Conservation (phyloP, 1,140 invertebrate genomes). For the Vollenhovia emeryi region DNA sequence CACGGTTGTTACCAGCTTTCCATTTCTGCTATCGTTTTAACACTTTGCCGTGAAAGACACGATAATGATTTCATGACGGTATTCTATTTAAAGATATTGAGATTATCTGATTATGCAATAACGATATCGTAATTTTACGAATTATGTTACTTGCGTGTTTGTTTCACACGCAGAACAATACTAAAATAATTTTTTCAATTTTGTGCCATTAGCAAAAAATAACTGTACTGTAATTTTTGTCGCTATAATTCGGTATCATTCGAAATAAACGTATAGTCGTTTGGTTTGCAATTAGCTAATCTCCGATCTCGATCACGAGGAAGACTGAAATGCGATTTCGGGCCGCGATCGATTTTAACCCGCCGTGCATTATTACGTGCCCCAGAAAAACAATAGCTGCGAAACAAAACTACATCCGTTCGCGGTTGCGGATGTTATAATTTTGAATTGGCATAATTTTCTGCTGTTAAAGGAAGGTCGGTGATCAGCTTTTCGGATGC, state of each 20-base stretch:
- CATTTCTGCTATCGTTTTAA: conserved; percentile 18
- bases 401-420: conserved; percentile 67
- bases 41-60: background rate
- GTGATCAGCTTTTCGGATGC: conserved; percentile 39
- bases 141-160: background rate
- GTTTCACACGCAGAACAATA: background rate
- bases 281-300: conserved; percentile 64
- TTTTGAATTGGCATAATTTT: conserved; percentile 84
- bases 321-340: conserved; percentile 65
- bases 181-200: conserved; percentile 9
- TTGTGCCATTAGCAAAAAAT: background rate
- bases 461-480: conserved; percentile 68
- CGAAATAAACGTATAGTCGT: conserved; percentile 32
- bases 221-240: conserved; percentile 6
- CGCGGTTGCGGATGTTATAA: conserved; percentile 83
- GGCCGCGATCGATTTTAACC: conserved; percentile 60
- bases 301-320: conserved; percentile 62
- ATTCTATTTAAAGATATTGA: conserved; percentile 12
- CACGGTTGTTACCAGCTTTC: background rate
- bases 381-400: conserved; percentile 76
- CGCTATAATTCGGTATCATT: conserved; percentile 37
- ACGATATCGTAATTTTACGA: background rate
- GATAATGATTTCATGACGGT: conserved; percentile 7
- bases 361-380: conserved; percentile 74
- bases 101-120: background rate